Conservation (phyloP, 2,888 invertebrate species). For the Ctenicera cuprea region DNA sequence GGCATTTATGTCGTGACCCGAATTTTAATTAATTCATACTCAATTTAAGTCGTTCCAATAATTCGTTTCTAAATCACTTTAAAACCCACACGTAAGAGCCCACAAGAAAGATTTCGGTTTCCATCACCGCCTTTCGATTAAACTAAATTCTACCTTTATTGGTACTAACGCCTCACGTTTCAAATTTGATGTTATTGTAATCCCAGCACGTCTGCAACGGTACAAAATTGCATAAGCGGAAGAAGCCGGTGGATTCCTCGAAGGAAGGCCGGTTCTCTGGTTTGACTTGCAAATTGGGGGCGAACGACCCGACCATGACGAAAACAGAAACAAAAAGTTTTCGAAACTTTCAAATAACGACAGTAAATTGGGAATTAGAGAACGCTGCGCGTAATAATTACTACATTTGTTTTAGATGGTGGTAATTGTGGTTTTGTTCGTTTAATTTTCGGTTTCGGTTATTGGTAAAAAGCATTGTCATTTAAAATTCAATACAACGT, state of each 20-base stretch:
- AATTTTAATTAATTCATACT: conserved; percentile 8
- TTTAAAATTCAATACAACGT: too few species aligned
- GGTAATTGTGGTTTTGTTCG: neutral
- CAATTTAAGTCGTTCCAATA: neutral
- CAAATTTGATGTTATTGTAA: conserved; percentile 25
- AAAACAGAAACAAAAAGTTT: conserved; percentile 33
- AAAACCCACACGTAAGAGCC: neutral
- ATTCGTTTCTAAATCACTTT: neutral
- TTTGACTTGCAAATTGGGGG: conserved; percentile 45
- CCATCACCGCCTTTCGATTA: neutral
- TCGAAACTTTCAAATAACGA: conserved; percentile 28
- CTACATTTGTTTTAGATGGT: neutral
- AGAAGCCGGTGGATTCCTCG: conserved; percentile 37
- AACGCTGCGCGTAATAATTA: conserved; percentile 12
- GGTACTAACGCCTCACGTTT: neutral
- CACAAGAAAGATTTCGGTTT: neutral
- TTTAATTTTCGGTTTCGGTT: neutral
- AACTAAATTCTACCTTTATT: neutral
- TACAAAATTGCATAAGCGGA: conserved; percentile 46
- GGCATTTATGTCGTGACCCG: neutral
- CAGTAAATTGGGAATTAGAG: conserved; percentile 16
- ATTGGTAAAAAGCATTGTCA: too few species aligned
- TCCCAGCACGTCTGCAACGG: conserved; percentile 32
- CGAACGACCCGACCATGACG: conserved; percentile 36
- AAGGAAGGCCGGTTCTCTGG: conserved; percentile 41